These are phyloP conservation scores for Malurus alboscapulatus DNA, from an alignment of 2,113 vertebrate species.

Conservation along the genomic window DNA sequence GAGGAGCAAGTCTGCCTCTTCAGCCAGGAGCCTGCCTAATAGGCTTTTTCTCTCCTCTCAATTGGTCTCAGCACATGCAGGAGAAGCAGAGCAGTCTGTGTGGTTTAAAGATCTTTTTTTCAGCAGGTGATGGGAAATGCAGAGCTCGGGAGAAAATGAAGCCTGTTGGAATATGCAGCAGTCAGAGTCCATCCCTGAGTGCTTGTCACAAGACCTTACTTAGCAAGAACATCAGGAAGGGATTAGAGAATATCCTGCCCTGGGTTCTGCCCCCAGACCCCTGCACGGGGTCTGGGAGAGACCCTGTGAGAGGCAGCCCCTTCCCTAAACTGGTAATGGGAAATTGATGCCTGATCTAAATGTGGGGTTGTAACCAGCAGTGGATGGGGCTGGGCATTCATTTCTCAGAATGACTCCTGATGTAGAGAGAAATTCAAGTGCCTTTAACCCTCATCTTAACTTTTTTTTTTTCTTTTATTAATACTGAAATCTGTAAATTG, in stretches of 20 bases:
- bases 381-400: not conserved
- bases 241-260: not conserved
- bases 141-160: accelerated
- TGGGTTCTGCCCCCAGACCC: not conserved
- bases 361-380: not conserved
- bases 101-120: not conserved
- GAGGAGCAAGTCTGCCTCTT: not conserved
- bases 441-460: not conserved
- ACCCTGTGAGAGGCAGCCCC: not conserved
- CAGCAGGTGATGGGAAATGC: not conserved
- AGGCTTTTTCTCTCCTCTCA: not conserved
- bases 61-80: not conserved
- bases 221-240: not conserved
- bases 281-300: not conserved
- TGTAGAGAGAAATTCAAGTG: not conserved
- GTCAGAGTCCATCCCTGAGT: not conserved
- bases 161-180: not conserved
- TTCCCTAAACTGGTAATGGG: not conserved
- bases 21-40: not conserved
- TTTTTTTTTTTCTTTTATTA: too few relatives aligned
- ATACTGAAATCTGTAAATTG: not conserved
- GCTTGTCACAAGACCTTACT: accelerated
- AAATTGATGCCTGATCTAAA: not conserved
- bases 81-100: not conserved
- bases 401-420: not conserved